Evolutionary conservation across 2,797 vertebrate species (phyloP).

Genomic region (Aphelocoma californica): DNA sequence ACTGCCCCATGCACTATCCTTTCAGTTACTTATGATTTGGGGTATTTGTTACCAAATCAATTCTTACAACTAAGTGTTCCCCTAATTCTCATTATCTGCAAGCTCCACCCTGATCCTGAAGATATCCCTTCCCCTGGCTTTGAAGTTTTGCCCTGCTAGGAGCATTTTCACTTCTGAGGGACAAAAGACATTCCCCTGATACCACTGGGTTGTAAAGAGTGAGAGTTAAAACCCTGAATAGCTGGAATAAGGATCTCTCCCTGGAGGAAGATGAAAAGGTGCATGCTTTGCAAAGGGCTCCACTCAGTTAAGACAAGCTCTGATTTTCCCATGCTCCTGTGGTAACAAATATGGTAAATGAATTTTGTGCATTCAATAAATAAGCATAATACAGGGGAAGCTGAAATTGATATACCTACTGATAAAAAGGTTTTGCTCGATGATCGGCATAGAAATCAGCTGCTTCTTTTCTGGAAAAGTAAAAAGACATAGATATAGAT

Average conservation of each 20-base stretch:
- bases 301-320: background rate
- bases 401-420: conserved; percentile 77
- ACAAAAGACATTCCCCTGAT: conserved; percentile 4
- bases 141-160: background rate
- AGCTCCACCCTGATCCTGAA: background rate
- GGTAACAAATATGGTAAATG: background rate
- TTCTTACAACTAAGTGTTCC: background rate
- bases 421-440: conserved; percentile 88
- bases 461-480: conserved; percentile 85
- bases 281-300: background rate
- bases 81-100: background rate
- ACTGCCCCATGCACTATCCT: background rate
- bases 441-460: conserved; percentile 88
- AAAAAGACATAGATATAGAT: conserved; percentile 10
- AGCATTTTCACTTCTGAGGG: background rate
- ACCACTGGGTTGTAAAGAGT: background rate
- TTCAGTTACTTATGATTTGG: background rate
- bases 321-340: background rate
- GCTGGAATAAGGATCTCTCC: background rate
- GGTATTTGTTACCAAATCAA: background rate
- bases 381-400: background rate
- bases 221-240: background rate
- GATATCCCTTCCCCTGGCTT: background rate
- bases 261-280: background rate
- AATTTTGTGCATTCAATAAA: background rate